Base-by-base conservation (phyloP, 2,113 vertebrate genomes). In the Pyrgilauda ruficollis region DNA sequence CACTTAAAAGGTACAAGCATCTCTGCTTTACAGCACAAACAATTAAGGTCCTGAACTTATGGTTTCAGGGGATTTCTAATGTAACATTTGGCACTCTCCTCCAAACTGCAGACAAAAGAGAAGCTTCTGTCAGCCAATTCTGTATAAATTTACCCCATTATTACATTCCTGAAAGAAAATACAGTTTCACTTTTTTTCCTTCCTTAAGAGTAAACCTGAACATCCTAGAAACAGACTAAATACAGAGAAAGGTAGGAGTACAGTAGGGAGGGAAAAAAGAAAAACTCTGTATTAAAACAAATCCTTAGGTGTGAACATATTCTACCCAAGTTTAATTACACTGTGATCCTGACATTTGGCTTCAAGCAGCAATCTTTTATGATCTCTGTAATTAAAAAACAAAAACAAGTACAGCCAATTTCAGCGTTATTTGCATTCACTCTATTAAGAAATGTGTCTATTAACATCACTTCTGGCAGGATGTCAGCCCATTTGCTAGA, bases 291-390 rank as follows among this genome's bases (percentile, higher is more conserved):
- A 62, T 47, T 94, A 78, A 86, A 83, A 10, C 7, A 46, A 59
- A 64, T 47, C 62, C 80, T 68, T 55, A 55, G 17, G 7, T 81
- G 47, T 66, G 46, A 61, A 74, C 33, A 46, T 62, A 86, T 70
- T 59, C 50, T 63, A 86, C 7, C 5, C 39, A 80, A 52, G 35
- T 77, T 89, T 73, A 49, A 87, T 89, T 83, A 85, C 82, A 94
- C 67, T 22, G 10, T 28, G 78, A 87, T 61, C 33, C 21, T 69
- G 33, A 35, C 26, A 76, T 50, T 28, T 89, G 26, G 22, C 70
- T 73, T 87, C 46, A 83, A 66, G 50, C 39, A 90, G 35, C 21
- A 47, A 44, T 52, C 58, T 77, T 69, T 7, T 62, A 62, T 63
- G 19, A 91, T 66, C 27, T 76, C 49, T 66, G n/a, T 72, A 35